Percentiles rank a stretch among this genome's conserved stretches.
Conservation (phyloP, 2,113 vertebrate species). For the Rafetus swinhoei region DNA sequence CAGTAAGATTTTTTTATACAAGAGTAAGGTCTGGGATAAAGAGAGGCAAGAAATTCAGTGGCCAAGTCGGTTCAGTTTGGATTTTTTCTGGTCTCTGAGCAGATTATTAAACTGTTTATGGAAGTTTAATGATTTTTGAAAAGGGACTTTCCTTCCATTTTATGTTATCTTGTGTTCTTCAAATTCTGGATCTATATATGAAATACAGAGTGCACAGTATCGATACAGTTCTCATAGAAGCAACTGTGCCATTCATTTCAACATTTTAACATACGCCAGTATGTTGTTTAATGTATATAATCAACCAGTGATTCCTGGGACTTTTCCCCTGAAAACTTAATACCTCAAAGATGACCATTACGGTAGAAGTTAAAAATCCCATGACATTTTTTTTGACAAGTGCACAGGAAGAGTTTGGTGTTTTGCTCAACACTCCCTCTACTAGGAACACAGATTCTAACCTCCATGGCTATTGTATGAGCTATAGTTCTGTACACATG, state of each 20-base stretch:
- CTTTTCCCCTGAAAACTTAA: not conserved
- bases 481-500: not conserved
- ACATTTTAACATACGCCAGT: not conserved
- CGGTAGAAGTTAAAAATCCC: not conserved
- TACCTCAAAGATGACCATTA: not conserved
- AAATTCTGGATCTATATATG: not conserved
- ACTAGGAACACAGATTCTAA: not conserved
- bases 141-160: not conserved
- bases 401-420: not conserved
- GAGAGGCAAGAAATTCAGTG: rapidly evolving
- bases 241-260: not conserved
- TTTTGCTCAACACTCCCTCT: rapidly evolving
- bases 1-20: not conserved
- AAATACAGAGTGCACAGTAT: not conserved
- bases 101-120: not conserved
- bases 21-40: not conserved
- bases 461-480: rapidly evolving
- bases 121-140: not conserved
- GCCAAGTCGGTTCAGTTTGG: not conserved
- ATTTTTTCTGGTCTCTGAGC: not conserved
- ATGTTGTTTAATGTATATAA: not conserved
- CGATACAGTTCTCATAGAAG: rapidly evolving
- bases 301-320: not conserved
- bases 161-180: not conserved
- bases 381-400: not conserved